Evolutionary conservation across 2,797 vertebrate species (phyloP).

Genomic region (Xyrichtys novacula): DNA sequence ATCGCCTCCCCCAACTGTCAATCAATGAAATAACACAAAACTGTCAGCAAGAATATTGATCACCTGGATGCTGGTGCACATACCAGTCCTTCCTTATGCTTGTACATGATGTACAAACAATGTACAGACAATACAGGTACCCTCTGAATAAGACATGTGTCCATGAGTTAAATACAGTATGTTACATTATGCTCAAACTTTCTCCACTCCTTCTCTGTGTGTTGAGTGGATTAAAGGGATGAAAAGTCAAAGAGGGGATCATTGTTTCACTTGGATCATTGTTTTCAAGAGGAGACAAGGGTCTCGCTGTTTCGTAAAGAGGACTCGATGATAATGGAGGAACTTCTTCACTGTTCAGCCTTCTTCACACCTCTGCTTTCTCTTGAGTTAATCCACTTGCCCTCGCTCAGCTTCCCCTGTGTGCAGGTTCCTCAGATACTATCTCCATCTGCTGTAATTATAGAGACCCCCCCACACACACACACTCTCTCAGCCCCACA

Average conservation of each 20-base stretch:
- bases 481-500: constrained; percentile 52
- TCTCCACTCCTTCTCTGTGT: neutral
- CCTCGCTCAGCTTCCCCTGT: constrained; percentile 64
- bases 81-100: neutral
- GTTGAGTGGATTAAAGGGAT: constrained; percentile 10
- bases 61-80: neutral
- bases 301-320: constrained; percentile 30
- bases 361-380: constrained; percentile 64
- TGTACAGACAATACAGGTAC: neutral
- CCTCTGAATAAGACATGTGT: neutral
- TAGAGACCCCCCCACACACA: constrained; percentile 67
- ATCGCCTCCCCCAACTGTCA: neutral
- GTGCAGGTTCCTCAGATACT: constrained; percentile 71
- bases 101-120: neutral
- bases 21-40: neutral
- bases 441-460: constrained; percentile 85
- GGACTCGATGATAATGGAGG: constrained; percentile 23
- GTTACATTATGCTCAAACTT: neutral
- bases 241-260: constrained; percentile 10
- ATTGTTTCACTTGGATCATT: constrained; percentile 11
- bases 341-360: constrained; percentile 51
- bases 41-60: neutral
- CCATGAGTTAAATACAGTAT: too few species aligned
- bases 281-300: constrained; percentile 4
- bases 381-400: constrained; percentile 78